Conservation (phyloP, 2,113 vertebrate species). For the Phrynosoma blainvillii region DNA sequence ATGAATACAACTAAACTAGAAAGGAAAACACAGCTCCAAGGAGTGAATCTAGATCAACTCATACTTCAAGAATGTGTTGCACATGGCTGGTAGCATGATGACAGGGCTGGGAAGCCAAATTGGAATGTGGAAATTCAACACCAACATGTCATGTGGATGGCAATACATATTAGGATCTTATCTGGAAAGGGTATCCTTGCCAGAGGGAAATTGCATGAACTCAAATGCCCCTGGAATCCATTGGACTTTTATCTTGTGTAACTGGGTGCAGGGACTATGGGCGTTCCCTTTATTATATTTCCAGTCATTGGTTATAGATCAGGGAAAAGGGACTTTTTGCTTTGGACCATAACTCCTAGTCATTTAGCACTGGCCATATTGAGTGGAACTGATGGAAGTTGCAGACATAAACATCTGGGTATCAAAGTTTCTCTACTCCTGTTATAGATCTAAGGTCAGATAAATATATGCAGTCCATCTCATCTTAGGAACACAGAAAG, state of each 20-base stretch:
- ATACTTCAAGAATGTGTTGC: not conserved
- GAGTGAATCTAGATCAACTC: not conserved
- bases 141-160: not conserved
- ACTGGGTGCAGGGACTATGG: no score
- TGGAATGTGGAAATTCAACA: not conserved
- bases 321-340: not conserved
- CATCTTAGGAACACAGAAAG: no score
- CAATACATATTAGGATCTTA: not conserved
- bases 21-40: not conserved
- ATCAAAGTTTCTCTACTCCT: not conserved
- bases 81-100: not conserved
- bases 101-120: not conserved
- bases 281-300: no score
- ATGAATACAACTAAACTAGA: not conserved
- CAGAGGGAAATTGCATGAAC: not conserved
- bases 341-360: not conserved
- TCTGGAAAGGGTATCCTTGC: not conserved
- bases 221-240: not conserved
- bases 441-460: not conserved
- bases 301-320: no score
- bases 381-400: not conserved
- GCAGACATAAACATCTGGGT: not conserved
- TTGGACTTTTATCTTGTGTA: no score
- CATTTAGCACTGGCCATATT: not conserved
- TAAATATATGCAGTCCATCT: no score